These are phyloP conservation scores for Zaprionus taronus DNA, from an alignment of 1,140 invertebrate species.

Conservation along the genomic window DNA sequence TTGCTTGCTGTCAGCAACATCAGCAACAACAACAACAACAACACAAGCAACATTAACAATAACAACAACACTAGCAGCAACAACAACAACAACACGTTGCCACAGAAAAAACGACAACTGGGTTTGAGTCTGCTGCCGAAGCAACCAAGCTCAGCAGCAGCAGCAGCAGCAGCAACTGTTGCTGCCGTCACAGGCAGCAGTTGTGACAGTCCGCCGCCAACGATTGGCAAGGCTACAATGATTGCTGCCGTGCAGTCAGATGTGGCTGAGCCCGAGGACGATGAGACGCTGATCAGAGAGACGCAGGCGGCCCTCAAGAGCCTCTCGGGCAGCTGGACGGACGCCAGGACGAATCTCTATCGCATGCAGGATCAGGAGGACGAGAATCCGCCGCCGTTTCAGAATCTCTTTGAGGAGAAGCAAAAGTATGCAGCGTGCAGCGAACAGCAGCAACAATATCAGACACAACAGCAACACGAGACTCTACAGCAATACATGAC, in stretches of 20 bases:
- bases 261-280: constrained; percentile 88
- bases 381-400: constrained; percentile 92
- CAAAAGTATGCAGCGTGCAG: constrained; percentile 84
- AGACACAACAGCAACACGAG: background rate
- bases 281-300: constrained; percentile 92
- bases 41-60: constrained; percentile 54
- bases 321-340: constrained; percentile 91
- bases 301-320: constrained; percentile 93
- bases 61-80: constrained; percentile 39
- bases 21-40: constrained; percentile 49
- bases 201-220: constrained; percentile 10
- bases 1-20: constrained; percentile 48
- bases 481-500: background rate
- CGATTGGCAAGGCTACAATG: constrained; percentile 18
- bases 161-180: constrained; percentile 8
- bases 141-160: constrained; percentile 4
- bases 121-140: constrained; percentile 32
- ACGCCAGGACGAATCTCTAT: constrained; percentile 87
- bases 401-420: constrained; percentile 94
- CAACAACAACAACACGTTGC: constrained; percentile 81
- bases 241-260: constrained; percentile 47
- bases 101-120: constrained; percentile 87
- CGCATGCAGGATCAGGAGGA: constrained; percentile 87
- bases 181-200: background rate
- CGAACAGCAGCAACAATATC: constrained; percentile 1